These are phyloP conservation scores for Amphipoea lucens DNA, from an alignment of 2,888 invertebrate species.

Conservation along the genomic window DNA sequence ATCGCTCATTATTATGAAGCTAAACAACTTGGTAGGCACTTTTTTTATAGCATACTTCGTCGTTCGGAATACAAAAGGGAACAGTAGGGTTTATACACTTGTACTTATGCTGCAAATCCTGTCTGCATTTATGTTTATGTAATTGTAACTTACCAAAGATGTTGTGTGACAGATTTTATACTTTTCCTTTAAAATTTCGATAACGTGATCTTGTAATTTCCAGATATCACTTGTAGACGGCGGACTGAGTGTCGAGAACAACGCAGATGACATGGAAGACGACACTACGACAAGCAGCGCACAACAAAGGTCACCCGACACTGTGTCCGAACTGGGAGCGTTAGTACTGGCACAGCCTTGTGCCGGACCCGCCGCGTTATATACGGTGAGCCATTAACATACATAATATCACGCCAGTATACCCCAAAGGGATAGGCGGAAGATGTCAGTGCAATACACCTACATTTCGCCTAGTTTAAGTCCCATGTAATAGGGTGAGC, in stretches of 20 bases:
- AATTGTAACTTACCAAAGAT: not conserved
- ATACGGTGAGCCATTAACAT: constrained; percentile 73
- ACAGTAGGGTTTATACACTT: not conserved
- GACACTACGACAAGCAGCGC: constrained; percentile 70
- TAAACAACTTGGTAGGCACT: no score
- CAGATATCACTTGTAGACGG: constrained; percentile 94
- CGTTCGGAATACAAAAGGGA: not conserved
- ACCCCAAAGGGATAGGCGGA: not conserved
- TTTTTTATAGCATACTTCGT: no score
- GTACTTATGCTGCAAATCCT: not conserved
- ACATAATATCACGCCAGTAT: not conserved
- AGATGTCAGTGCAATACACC: not conserved
- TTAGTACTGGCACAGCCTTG: constrained; percentile 91
- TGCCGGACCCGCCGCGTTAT: constrained; percentile 80
- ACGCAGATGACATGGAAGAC: constrained; percentile 93
- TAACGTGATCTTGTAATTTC: not conserved
- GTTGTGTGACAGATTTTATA: not conserved
- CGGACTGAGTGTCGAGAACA: constrained; percentile 84
- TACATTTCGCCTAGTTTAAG: not conserved
- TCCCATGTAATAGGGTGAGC: not conserved
- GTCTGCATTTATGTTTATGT: not conserved
- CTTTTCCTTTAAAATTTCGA: not conserved
- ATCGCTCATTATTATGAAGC: not conserved
- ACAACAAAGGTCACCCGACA: constrained; percentile 91
- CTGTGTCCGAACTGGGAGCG: constrained; percentile 95